Conservation (phyloP, 1,140 invertebrate genomes). For the Drosophila sechellia region DNA sequence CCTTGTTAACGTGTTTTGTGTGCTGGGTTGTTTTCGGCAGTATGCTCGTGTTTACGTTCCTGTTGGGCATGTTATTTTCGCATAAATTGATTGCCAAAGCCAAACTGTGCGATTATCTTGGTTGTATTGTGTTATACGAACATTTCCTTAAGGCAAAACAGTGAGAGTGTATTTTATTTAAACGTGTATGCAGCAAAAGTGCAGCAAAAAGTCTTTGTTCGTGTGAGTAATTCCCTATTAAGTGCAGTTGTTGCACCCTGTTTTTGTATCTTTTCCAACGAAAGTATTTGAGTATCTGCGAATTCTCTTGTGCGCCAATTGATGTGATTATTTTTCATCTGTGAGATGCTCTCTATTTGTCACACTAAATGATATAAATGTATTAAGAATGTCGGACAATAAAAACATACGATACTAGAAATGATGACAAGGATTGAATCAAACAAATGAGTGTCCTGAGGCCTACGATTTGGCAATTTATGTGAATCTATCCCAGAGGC, state of each 20-base stretch:
- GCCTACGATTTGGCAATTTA: conserved; percentile 2
- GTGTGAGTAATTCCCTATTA: conserved; percentile 19
- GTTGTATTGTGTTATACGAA: conserved; percentile 34
- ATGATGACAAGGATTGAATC: conserved; percentile 2
- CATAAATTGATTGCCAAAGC: conserved; percentile 77
- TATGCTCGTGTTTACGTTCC: conserved; percentile 42
- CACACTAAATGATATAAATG: conserved; percentile 20
- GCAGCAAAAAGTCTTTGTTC: conserved; percentile 10
- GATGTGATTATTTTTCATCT: conserved; percentile 2
- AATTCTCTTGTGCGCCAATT: conserved; percentile 31
- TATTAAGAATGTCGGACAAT: not conserved
- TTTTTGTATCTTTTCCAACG: conserved; percentile 5
- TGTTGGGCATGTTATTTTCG: conserved; percentile 66
- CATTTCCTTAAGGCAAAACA: conserved; percentile 32
- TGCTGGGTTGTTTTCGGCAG: conserved; percentile 19
- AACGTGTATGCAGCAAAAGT: conserved; percentile 28
- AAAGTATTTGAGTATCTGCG: conserved; percentile 6
- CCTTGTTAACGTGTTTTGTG: conserved; percentile 40
- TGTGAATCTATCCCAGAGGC: conserved; percentile 6
- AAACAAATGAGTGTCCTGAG: not conserved
- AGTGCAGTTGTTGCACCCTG: conserved; percentile 22
- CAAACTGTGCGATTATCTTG: conserved; percentile 64
- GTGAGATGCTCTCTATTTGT: conserved; percentile 41
- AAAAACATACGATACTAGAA: not conserved
- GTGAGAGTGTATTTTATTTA: conserved; percentile 10